phyloP scores from a whole-genome alignment of 2,797 vertebrate species.

The Chromobotia macracanthus region DNA sequence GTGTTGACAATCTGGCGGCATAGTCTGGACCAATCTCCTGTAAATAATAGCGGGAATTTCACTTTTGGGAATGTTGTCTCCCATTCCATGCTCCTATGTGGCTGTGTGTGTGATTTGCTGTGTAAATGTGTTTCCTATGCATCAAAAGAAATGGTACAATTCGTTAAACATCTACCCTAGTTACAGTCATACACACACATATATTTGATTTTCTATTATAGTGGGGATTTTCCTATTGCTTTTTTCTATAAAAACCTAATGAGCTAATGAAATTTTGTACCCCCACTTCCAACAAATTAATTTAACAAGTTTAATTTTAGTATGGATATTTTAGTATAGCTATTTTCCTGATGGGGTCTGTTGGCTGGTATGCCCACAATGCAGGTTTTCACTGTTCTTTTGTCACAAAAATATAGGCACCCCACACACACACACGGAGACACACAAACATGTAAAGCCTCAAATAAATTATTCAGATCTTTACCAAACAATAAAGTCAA shows the following conservation, averaged over 20 bases:
- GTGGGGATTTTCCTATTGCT: too few relatives aligned
- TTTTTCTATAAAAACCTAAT: background rate
- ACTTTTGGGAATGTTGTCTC: constrained; percentile 82
- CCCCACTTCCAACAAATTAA: constrained; percentile 9
- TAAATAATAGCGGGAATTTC: constrained; percentile 86
- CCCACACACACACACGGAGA: constrained; percentile 40
- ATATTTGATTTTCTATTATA: background rate
- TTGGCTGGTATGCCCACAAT: background rate
- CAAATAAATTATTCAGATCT: constrained; percentile 88
- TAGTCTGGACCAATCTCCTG: constrained; percentile 77
- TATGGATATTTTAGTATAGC: background rate
- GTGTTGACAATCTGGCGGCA: constrained; percentile 78
- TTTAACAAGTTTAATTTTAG: background rate
- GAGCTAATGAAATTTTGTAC: background rate
- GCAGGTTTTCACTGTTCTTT: background rate
- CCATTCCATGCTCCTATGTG: constrained; percentile 57
- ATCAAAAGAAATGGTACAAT: constrained; percentile 77
- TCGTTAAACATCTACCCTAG: constrained; percentile 64
- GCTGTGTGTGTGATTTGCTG: background rate
- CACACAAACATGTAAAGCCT: constrained; percentile 64
- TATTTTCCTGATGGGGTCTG: background rate
- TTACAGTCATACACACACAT: constrained; percentile 47
- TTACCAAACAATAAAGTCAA: constrained; percentile 87
- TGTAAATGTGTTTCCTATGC: constrained; percentile 71
- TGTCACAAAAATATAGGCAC: background rate